phyloP scores from a whole-genome alignment of 2,797 vertebrate genomes.

The Pogoniulus pusillus region DNA sequence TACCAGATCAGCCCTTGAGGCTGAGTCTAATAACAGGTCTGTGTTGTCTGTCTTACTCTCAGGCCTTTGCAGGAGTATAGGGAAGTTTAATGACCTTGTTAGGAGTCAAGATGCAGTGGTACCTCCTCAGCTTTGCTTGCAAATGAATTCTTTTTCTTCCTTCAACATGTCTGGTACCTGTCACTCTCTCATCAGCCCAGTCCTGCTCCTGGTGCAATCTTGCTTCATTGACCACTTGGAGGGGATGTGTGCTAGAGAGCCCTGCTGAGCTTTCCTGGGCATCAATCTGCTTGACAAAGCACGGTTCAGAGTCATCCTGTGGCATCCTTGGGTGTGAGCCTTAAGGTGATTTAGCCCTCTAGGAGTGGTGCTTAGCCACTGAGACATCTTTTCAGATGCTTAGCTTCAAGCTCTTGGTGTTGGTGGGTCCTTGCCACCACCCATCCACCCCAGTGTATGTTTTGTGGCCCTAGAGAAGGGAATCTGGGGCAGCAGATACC shows the following conservation, averaged over 20 bases:
- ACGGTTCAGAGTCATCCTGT: neutral
- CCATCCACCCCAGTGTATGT: too few relatives aligned
- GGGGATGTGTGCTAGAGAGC: neutral
- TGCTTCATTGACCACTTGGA: neutral
- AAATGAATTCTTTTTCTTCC: neutral
- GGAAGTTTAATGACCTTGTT: neutral
- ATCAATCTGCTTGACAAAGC: neutral
- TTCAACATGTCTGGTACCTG: neutral
- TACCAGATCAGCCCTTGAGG: neutral
- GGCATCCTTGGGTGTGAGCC: neutral
- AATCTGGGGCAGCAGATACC: neutral
- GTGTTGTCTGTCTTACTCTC: neutral
- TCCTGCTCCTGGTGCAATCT: neutral
- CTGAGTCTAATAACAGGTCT: neutral
- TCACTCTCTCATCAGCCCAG: neutral
- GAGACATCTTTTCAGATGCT: neutral
- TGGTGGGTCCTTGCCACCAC: rapidly evolving
- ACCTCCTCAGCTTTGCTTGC: neutral
- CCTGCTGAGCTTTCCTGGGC: neutral
- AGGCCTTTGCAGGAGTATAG: neutral
- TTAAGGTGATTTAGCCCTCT: neutral
- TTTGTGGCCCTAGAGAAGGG: neutral
- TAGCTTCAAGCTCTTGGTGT: neutral
- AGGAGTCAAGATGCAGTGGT: neutral
- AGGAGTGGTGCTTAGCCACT: neutral